phyloP scores from a whole-genome alignment of 2,113 vertebrate species.

The Panurus biarmicus region DNA sequence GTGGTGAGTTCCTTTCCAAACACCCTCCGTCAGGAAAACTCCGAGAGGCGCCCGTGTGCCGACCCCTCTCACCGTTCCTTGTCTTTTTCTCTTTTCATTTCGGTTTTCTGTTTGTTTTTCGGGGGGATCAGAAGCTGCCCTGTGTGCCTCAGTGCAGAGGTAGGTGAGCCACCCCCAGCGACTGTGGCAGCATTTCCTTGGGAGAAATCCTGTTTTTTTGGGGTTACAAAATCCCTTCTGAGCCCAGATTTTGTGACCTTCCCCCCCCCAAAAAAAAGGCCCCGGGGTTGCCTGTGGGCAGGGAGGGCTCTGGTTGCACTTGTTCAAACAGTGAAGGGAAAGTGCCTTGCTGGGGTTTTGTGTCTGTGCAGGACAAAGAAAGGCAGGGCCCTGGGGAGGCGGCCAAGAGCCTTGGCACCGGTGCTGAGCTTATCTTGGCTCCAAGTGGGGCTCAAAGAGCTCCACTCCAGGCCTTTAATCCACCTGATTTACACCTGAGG shows the following conservation, averaged over 20 bases:
- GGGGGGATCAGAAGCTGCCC: neutral
- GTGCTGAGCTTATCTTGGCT: neutral
- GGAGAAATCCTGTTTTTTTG: neutral
- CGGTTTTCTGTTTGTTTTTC: neutral
- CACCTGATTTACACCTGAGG: neutral
- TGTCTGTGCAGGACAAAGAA: neutral
- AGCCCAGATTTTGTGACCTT: neutral
- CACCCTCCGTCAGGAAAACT: neutral
- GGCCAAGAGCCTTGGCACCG: neutral
- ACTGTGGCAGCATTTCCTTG: neutral
- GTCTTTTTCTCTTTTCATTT: neutral
- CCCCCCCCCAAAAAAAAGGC: rapidly evolving
- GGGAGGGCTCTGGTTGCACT: neutral
- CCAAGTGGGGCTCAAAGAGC: neutral
- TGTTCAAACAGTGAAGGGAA: neutral
- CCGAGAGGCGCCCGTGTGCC: neutral
- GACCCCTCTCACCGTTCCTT: neutral
- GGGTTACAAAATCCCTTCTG: neutral
- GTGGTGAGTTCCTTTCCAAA: slow-evolving; percentile 19
- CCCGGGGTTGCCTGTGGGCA: neutral
- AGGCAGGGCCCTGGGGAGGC: neutral
- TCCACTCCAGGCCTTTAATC: neutral
- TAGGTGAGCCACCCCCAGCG: neutral
- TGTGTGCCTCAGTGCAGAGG: slow-evolving; percentile 39
- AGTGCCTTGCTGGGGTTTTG: neutral